Evolutionary conservation across 2,888 invertebrate species (phyloP), one percentile per base, ranked within the genome.

Genomic region (Coleophora deauratella): DNA sequence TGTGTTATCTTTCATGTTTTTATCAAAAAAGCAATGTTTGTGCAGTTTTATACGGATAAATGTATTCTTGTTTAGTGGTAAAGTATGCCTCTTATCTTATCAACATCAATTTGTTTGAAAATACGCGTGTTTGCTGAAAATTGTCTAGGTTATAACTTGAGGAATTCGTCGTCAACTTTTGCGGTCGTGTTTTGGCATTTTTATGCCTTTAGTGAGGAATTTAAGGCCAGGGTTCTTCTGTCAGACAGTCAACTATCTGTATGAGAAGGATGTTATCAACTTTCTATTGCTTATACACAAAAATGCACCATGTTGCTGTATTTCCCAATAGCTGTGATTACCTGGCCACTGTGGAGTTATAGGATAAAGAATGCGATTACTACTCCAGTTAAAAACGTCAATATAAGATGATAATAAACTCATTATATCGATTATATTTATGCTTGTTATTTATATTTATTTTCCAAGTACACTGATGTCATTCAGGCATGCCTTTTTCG

Each of bases 1-100:
- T 76, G 72, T 79, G 77, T 74, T 78, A 74, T 72, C 71, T 76
- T 70, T 80, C 74, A 78, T 84, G 84, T 85, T 84, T 85, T 85
- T 84, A 85, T 80, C 82, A 70, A 78, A 80, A 79, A 74, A 76
- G 72, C 78, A 72, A 73, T 80, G 78, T 72, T 77, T 77, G 68
- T 72, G 70, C 64, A 65, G 58, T 72, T 73, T 60, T 72, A 66
- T 75, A 63, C 66, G 65, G 62, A 59, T 69, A 72, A 74, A 76
- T 72, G 67, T 66, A 63, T 65, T 56, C 59, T 56, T 72, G 67
- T 73, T 68, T 72, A 69, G 73, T 81, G 84, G 84, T 85, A 84
- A 79, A 66, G 65, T 71, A 64, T 47, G 59, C 60, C 49, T 54
- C 43, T 60, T 79, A 81, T 81, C 79, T 82, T 72, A 73, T 73